A percentile compares a stretch with the other conserved stretches of the same genome.
Evolutionary conservation across 1,140 invertebrate genomes (phyloP).

Genomic region (Drosophila lacertosa): DNA sequence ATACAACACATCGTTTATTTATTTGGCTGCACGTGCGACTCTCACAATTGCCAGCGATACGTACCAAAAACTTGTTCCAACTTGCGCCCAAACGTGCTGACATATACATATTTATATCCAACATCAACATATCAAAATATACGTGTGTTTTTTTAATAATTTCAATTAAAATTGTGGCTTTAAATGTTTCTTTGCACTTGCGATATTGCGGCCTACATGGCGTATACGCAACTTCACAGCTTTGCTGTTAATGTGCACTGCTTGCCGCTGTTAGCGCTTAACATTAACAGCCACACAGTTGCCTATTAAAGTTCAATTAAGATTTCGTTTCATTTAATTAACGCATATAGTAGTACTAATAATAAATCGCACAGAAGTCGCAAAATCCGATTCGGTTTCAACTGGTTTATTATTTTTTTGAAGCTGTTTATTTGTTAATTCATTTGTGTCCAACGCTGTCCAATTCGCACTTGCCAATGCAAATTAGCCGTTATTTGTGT

Average conservation of each 20-base stretch:
- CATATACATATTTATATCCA: not conserved
- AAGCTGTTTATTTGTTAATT: conserved; percentile 19
- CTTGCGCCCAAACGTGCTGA: not conserved
- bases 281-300: not conserved
- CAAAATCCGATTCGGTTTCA: not conserved
- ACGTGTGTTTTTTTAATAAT: conserved; percentile 15
- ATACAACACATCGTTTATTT: conserved; percentile 63
- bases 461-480: conserved; percentile 37
- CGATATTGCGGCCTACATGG: conserved; percentile 11
- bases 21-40: conserved; percentile 63
- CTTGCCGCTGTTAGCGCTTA: conserved; percentile 11
- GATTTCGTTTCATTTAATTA: conserved; percentile 24
- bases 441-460: conserved; percentile 6
- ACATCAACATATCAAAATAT: not conserved
- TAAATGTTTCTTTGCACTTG: not conserved
- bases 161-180: conserved; percentile 29
- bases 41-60: conserved; percentile 59
- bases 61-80: conserved; percentile 15
- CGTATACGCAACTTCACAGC: conserved; percentile 18
- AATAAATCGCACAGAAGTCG: conserved; percentile 10
- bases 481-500: conserved; percentile 23
- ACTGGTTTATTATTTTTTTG: not conserved
- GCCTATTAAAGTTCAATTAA: conserved; percentile 20
- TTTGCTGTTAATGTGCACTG: conserved; percentile 12
- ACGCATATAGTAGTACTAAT: conserved; percentile 6